These are phyloP conservation scores for Tyto alba DNA, from an alignment of 2,113 vertebrate genomes.

Conservation along the genomic window DNA sequence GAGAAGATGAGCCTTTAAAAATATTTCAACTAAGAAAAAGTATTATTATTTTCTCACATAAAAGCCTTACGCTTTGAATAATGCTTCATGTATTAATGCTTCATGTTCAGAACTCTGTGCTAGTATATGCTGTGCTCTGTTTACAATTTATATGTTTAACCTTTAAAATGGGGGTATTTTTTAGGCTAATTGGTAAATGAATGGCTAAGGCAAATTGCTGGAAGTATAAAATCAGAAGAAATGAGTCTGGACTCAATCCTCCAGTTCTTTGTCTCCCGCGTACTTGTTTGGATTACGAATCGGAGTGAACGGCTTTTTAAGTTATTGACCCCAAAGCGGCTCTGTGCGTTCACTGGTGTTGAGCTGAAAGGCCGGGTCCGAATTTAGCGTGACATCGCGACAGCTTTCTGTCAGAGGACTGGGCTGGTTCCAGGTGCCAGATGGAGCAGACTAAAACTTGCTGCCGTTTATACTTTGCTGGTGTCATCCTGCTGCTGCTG, in stretches of 20 bases:
- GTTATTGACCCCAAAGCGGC: not conserved
- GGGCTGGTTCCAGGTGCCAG: slow-evolving; percentile 28
- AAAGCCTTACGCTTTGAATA: slow-evolving; percentile 13
- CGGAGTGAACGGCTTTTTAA: not conserved
- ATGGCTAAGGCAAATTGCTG: not conserved
- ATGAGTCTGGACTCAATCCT: not conserved
- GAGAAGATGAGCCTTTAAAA: slow-evolving; percentile 15
- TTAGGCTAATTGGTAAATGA: not conserved
- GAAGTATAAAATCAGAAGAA: not conserved
- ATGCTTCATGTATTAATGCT: slow-evolving; percentile 11
- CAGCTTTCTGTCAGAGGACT: not conserved
- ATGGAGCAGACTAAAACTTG: not conserved
- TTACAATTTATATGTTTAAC: not conserved
- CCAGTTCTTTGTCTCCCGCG: not conserved
- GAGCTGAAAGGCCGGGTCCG: slow-evolving; percentile 10
- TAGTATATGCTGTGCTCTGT: not conserved
- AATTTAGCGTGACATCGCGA: not conserved
- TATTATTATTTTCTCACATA: not conserved
- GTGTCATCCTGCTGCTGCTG: not conserved
- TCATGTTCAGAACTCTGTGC: not conserved
- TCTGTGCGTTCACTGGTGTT: not conserved
- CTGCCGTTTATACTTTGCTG: not conserved
- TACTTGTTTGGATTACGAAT: slow-evolving; percentile 11
- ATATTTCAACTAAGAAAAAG: not conserved
- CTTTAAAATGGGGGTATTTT: not conserved